A percentile compares a stretch with the other conserved stretches of the same genome.
Evolutionary conservation across 2,113 vertebrate genomes (phyloP).

Genomic region (Hucho hucho): DNA sequence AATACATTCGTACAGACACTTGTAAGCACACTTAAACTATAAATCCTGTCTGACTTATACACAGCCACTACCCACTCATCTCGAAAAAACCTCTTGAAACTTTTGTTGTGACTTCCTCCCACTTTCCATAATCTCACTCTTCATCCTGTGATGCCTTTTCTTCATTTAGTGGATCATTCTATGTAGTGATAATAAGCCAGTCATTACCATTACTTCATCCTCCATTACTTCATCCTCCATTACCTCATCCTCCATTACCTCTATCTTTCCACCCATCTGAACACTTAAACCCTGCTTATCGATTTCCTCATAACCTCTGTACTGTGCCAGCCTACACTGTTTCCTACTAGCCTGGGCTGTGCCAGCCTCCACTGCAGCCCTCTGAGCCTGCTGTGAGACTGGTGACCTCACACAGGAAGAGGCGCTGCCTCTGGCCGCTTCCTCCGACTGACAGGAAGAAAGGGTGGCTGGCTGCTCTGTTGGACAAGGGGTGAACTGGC

Average conservation of each 20-base stretch:
- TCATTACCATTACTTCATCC: constrained; percentile 11
- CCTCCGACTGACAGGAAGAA: constrained; percentile 36
- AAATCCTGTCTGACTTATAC: constrained; percentile 8
- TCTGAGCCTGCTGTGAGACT: neutral
- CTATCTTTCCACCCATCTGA: neutral
- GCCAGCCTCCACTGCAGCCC: neutral
- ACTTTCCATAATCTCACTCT: constrained; percentile 31
- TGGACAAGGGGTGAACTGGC: constrained; percentile 13
- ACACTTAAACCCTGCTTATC: constrained; percentile 34
- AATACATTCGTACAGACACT: constrained; percentile 2
- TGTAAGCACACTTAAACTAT: neutral
- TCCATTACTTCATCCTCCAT: constrained; percentile 33
- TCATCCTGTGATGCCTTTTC: constrained; percentile 22
- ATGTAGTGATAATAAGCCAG: too few relatives aligned
- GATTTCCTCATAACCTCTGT: constrained; percentile 19
- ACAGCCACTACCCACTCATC: constrained; percentile 11
- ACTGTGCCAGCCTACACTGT: neutral
- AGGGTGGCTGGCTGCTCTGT: neutral
- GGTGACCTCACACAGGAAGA: constrained; percentile 39
- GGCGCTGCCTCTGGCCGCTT: constrained; percentile 29
- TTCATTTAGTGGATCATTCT: constrained; percentile 7
- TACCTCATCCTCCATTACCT: constrained; percentile 28
- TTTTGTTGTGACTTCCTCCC: constrained; percentile 2
- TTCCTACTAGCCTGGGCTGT: neutral
- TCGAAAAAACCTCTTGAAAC: neutral